Percentiles rank a stretch among this genome's conserved stretches.
Evolutionary conservation across 2,113 vertebrate genomes (phyloP).

Genomic region (Climacteris rufus): DNA sequence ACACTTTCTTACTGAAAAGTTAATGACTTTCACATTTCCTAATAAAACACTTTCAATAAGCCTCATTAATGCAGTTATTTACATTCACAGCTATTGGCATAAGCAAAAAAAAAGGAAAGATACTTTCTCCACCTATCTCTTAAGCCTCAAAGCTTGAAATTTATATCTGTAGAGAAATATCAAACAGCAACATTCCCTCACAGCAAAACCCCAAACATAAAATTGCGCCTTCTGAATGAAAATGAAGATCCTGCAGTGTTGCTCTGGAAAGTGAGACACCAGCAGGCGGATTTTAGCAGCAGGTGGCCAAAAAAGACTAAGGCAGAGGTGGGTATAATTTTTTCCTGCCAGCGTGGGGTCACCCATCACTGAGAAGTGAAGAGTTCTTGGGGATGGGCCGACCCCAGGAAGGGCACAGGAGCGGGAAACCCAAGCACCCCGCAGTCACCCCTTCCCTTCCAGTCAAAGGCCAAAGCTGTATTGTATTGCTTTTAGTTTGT

Average conservation of each 20-base stretch:
- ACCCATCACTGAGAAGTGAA: neutral
- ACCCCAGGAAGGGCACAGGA: neutral
- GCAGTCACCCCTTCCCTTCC: neutral
- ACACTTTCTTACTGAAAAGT: neutral
- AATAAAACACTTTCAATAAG: neutral
- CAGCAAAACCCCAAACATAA: neutral
- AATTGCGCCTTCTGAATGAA: neutral
- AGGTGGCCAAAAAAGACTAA: neutral
- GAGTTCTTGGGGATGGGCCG: rapidly evolving
- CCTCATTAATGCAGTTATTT: neutral
- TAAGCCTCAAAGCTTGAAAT: neutral
- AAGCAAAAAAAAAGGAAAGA: neutral
- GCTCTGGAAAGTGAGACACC: neutral
- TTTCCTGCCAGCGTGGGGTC: neutral
- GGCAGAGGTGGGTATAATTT: neutral
- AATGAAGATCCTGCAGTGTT: neutral
- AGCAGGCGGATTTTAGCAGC: neutral
- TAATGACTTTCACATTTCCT: neutral
- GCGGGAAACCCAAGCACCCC: rapidly evolving
- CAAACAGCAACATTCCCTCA: neutral
- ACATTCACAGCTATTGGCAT: neutral
- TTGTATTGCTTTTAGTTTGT: neutral
- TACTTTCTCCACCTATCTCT: neutral
- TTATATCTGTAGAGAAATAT: neutral
- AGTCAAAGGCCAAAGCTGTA: neutral